Percentiles rank a stretch among this genome's conserved stretches.
Evolutionary conservation across 2,797 vertebrate species (phyloP).

Genomic region (Thripadectes ignobilis): DNA sequence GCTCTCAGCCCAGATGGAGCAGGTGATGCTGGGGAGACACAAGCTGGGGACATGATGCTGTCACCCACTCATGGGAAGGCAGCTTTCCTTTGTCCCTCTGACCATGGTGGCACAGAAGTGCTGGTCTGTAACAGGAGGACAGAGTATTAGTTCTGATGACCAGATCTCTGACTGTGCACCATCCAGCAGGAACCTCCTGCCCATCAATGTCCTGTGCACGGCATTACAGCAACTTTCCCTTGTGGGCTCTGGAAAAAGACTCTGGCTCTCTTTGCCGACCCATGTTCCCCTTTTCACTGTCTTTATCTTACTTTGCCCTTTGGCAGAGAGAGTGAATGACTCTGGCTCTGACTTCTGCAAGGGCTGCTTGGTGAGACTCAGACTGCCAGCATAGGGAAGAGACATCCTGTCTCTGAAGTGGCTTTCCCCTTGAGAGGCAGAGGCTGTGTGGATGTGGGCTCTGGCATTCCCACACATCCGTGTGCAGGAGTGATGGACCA

Average conservation of each 20-base stretch:
- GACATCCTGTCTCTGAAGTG: neutral
- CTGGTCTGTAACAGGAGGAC: neutral
- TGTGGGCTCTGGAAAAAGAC: neutral
- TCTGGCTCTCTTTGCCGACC: neutral
- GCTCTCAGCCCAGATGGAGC: slow-evolving; percentile 8
- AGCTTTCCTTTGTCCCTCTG: neutral
- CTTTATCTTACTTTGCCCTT: neutral
- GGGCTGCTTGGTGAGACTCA: neutral
- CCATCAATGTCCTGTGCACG: rapidly evolving
- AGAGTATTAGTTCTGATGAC: neutral
- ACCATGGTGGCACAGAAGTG: neutral
- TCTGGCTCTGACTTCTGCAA: neutral
- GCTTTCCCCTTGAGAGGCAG: neutral
- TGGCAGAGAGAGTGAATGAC: neutral
- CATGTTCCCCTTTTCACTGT: neutral
- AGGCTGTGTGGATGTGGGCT: neutral
- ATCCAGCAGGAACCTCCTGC: neutral
- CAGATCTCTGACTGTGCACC: neutral
- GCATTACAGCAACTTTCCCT: rapidly evolving
- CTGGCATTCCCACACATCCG: neutral
- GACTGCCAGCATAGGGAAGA: rapidly evolving
- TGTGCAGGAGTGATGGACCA: rapidly evolving
- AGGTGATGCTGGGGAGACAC: neutral
- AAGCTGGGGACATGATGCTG: neutral
- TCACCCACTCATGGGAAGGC: neutral